Evolutionary conservation across 2,113 vertebrate species (phyloP), one percentile per base, ranked within the genome.

Genomic region (Tiliqua scincoides): DNA sequence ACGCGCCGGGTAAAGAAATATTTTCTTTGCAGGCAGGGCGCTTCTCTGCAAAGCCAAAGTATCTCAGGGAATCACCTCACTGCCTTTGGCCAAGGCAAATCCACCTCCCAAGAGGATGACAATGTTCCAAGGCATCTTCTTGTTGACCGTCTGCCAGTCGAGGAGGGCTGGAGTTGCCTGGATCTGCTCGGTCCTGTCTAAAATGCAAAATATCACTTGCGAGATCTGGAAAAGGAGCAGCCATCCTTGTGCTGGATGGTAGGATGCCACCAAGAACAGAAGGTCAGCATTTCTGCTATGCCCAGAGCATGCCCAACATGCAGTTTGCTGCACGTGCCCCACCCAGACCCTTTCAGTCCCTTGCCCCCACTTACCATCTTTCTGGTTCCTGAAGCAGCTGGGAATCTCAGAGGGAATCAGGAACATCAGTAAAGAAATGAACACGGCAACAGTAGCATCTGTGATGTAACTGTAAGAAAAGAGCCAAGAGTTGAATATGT

Each of bases 61-160:
- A 4, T 14, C 40, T 43, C 9, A 17, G 15, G 43, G 43, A n/a
- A 83, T 92, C 95, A 99, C 98, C 98, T 99, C 98, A 4, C 98
- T 98, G 92, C 97, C 98, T 4, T 95, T 96, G 90, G 98, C 98
- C 89, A 99, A 90, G 85, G 98, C 98, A 43, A 98, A 99, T 84
- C 98, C 98, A 40, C 98, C 98, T 62, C 98, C 98, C 93, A 99
- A 94, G 89, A 99, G 95, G 80, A 99, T 82, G 32, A 99, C 82
- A 17, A 99, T 97, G 90, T 97, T 98, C 98, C 98, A 99, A 0
- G 98, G 97, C 98, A 99, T 98, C 70, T 97, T 97, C 80, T 97
- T n/a, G 0, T 98, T 97, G 10, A 98, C 97, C 0, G 85, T 67
- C 52, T 96, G 89, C 98, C 98, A 99, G 71, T 87, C 90, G 90